These are phyloP conservation scores for Sterrhoptilus dennistouni DNA, from an alignment of 2,113 vertebrate species.

Conservation along the genomic window DNA sequence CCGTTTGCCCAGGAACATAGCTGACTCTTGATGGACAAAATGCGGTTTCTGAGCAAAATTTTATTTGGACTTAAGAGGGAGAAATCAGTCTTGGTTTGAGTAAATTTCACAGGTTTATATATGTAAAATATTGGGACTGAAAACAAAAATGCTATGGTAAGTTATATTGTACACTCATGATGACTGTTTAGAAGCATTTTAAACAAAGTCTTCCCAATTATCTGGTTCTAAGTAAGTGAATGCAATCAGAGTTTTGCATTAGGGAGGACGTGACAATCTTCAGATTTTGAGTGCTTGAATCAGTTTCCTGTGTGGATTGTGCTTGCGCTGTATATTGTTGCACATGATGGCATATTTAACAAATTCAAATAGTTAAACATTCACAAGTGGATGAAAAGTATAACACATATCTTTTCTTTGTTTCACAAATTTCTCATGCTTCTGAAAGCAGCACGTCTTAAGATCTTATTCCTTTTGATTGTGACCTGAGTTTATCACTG, in stretches of 20 bases:
- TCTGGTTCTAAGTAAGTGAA: conserved; percentile 19
- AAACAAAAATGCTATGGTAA: conserved; percentile 53
- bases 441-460: conserved; percentile 9
- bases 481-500: not conserved
- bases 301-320: conserved; percentile 1
- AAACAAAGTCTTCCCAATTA: conserved; percentile 4
- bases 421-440: conserved; percentile 30
- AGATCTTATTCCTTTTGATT: not conserved
- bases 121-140: conserved; percentile 61
- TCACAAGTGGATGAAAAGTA: not conserved
- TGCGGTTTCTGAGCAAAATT: not conserved
- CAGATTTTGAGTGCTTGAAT: conserved; percentile 52
- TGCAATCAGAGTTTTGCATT: conserved; percentile 28
- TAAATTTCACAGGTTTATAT: conserved; percentile 53
- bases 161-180: conserved; percentile 49
- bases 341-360: conserved; percentile 41
- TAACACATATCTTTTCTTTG: not conserved
- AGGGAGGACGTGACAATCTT: conserved; percentile 31
- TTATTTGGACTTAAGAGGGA: conserved; percentile 22
- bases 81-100: conserved; percentile 8
- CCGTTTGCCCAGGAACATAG: conserved; percentile 84
- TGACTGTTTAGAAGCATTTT: conserved; percentile 56
- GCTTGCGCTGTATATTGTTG: conserved; percentile 50
- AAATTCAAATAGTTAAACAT: conserved; percentile 30
- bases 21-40: conserved; percentile 73